Base-by-base conservation (phyloP, 2,113 vertebrate genomes). In the Mastomys coucha region DNA sequence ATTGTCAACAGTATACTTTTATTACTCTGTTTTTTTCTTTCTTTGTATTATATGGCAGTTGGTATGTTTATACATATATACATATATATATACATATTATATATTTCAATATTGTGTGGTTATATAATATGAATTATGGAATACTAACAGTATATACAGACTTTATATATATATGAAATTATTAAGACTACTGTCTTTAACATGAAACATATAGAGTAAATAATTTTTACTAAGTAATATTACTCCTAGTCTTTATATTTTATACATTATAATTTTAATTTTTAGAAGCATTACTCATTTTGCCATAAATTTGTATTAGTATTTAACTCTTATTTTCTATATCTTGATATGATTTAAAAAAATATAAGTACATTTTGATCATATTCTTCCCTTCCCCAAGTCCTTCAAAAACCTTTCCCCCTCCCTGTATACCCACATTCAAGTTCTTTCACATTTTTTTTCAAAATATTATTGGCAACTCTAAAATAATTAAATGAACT, bases 131-230 rank as follows among this genome's bases (percentile, higher is more conserved):
- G 10, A n/a, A 14, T 39, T 22, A 82, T 82, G 13, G 7, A 58
- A 60, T 60, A 39, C 20, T 60, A 22, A 16, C 6, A 39, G 22
- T 39, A 39, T n/a, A 58, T 14, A 81, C 49, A 22, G 5, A 80
- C 16, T 81, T 56, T 70, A 36, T 73, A 58, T n/a, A 78, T 20
- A 58, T 39, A 82, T 82, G 36, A 78, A 95, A 39, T 0, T 3
- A 70, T 80, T 90, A 70, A 26, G 70, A 91, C 26, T 89, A 84
- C 22, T 11, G 4, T 7, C 7, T 87, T 84, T 70, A 67, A 84
- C 88, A 77, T 96, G 19, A 93, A 88, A 90, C 53, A 51, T 42
- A 58, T n/a, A 75, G 2, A 92, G 33, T 20, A 87, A 80, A 88
- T 2, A 82, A 92, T 60, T 58, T 77, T 53, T 85, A 14, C 20